Evolutionary conservation across 2,888 invertebrate species (phyloP).

Genomic region (Eupithecia centaureata): DNA sequence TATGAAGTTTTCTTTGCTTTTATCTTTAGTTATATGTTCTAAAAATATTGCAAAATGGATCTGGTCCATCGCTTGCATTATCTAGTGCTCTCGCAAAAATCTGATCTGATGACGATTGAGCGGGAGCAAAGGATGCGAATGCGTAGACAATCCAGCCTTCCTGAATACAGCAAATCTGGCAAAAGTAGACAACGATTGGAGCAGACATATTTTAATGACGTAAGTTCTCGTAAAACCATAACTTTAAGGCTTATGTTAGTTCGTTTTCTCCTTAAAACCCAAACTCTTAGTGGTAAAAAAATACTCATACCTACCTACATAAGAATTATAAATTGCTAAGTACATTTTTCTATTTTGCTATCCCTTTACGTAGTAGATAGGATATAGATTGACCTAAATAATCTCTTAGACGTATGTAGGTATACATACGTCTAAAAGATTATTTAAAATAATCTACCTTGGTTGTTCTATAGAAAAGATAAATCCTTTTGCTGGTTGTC

Average conservation of each 20-base stretch:
- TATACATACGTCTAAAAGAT: too few species aligned
- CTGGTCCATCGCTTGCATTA: slow-evolving; percentile 80
- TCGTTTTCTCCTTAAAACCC: not conserved
- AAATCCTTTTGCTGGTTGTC: slow-evolving; percentile 57
- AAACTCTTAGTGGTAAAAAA: not conserved
- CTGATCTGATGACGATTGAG: slow-evolving; percentile 81
- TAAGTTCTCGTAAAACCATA: slow-evolving; percentile 35
- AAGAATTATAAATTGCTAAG: not conserved
- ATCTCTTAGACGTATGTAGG: too few species aligned
- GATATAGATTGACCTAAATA: too few species aligned
- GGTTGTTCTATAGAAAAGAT: slow-evolving; percentile 48
- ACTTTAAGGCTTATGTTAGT: not conserved
- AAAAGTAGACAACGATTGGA: slow-evolving; percentile 73
- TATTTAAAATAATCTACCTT: not conserved
- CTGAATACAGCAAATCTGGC: slow-evolving; percentile 75
- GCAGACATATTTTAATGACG: slow-evolving; percentile 78
- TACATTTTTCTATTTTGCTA: not conserved
- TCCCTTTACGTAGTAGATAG: too few species aligned
- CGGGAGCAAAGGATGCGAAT: slow-evolving; percentile 77
- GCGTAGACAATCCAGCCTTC: slow-evolving; percentile 78
- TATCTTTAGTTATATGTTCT: not conserved
- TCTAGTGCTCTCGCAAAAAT: slow-evolving; percentile 79
- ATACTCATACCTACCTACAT: too few species aligned
- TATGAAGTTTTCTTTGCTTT: slow-evolving; percentile 14
- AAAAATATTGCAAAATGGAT: slow-evolving; percentile 64